phyloP scores from a whole-genome alignment of 1,140 invertebrate genomes.

The Drosophila chauvacae region DNA sequence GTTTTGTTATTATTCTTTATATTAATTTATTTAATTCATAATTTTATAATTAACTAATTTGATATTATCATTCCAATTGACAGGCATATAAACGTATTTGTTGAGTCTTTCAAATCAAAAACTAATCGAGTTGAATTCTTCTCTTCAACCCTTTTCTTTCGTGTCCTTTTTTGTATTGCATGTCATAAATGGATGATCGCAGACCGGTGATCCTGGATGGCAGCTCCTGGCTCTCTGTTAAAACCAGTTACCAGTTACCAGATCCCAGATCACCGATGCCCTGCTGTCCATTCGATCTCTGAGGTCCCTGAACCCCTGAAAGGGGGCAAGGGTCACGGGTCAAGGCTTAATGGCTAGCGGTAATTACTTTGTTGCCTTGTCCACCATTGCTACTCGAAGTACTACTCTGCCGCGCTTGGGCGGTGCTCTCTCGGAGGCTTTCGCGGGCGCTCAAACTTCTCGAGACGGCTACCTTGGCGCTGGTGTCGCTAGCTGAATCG shows the following conservation, averaged over 20 bases:
- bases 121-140: conserved; percentile 9
- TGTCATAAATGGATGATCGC: neutral
- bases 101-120: conserved; percentile 1
- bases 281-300: neutral
- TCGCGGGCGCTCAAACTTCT: conserved; percentile 89
- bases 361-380: conserved; percentile 88
- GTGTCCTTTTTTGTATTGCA: conserved; percentile 5
- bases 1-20: neutral
- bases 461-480: conserved; percentile 87
- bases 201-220: conserved; percentile 2
- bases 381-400: conserved; percentile 86
- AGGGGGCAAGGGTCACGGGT: neutral
- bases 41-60: neutral
- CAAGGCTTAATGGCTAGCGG: conserved; percentile 50
- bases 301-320: neutral
- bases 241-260: neutral
- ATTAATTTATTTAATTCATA: neutral
- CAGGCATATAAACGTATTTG: neutral
- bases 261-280: conserved; percentile 12
- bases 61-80: too few species aligned
- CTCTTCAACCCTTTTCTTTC: conserved; percentile 17
- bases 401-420: conserved; percentile 84
- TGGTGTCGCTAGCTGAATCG: conserved; percentile 86
- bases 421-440: conserved; percentile 86
- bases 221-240: neutral